Evolutionary conservation across 2,797 vertebrate species (phyloP).

Genomic region (Tenualosa ilisha): DNA sequence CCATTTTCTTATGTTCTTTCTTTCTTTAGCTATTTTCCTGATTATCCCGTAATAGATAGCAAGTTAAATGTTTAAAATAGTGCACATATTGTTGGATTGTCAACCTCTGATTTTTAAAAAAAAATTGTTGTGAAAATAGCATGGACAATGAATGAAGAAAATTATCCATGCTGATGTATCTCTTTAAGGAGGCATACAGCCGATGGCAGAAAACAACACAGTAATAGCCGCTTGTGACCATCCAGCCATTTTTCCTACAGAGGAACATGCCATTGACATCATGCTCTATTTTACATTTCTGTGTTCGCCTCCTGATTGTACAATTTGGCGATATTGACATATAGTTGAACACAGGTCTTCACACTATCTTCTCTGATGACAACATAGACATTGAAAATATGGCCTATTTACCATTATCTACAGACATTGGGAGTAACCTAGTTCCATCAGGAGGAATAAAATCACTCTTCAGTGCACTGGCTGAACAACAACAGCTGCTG

Average conservation of each 20-base stretch:
- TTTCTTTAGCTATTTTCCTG: too few species aligned
- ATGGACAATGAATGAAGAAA: not conserved
- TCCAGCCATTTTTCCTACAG: not conserved
- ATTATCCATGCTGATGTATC: not conserved
- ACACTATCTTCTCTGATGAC: not conserved
- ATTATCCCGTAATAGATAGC: not conserved
- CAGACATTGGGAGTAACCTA: not conserved
- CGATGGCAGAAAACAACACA: not conserved
- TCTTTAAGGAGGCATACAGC: not conserved
- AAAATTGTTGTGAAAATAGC: not conserved
- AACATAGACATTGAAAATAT: not conserved
- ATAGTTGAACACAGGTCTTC: not conserved
- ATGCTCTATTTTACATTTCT: not conserved
- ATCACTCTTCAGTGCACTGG: constrained; percentile 11
- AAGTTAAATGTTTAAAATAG: not conserved
- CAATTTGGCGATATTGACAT: not conserved
- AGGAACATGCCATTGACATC: not conserved
- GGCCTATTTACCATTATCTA: not conserved
- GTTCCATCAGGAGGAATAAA: constrained; percentile 19
- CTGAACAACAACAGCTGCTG: constrained; percentile 23
- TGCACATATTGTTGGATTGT: not conserved
- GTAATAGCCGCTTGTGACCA: not conserved
- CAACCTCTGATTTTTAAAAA: not conserved
- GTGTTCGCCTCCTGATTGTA: not conserved
- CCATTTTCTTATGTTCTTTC: not conserved